Evolutionary conservation across 2,797 vertebrate species (phyloP).

Genomic region (Microchirus variegatus): DNA sequence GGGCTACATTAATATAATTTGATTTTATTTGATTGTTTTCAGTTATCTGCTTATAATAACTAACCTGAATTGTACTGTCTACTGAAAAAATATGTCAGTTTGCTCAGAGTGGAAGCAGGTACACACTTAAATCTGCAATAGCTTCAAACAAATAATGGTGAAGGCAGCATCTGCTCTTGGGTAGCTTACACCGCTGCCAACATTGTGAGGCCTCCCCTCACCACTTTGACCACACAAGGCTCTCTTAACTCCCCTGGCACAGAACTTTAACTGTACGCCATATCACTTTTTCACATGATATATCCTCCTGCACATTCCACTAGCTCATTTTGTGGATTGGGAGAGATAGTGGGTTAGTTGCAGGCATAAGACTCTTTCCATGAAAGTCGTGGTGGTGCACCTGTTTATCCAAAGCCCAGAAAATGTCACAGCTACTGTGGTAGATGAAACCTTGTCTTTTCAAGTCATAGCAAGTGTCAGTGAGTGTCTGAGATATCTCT

Average conservation of each 20-base stretch:
- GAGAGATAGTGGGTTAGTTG: conserved; percentile 57
- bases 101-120: conserved; percentile 29
- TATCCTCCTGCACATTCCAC: conserved; percentile 48
- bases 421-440: conserved; percentile 57
- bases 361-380: conserved; percentile 55
- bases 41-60: conserved; percentile 2
- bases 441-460: conserved; percentile 56
- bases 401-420: conserved; percentile 70
- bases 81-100: neutral
- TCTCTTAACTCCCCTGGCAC: conserved; percentile 65
- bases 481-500: conserved; percentile 65
- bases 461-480: conserved; percentile 55
- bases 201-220: conserved; percentile 61
- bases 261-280: conserved; percentile 40
- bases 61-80: neutral
- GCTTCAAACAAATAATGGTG: conserved; percentile 36
- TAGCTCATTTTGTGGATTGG: conserved; percentile 65
- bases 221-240: conserved; percentile 68
- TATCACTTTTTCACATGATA: conserved; percentile 51
- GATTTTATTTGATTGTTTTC: too few species aligned
- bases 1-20: too few species aligned
- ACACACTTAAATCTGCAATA: conserved; percentile 35
- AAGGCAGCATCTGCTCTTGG: conserved; percentile 53
- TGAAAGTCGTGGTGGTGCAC: conserved; percentile 64
- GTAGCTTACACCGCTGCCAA: conserved; percentile 52